Evolutionary conservation across 2,113 vertebrate species (phyloP).

Genomic region (Varanus komodoensis): DNA sequence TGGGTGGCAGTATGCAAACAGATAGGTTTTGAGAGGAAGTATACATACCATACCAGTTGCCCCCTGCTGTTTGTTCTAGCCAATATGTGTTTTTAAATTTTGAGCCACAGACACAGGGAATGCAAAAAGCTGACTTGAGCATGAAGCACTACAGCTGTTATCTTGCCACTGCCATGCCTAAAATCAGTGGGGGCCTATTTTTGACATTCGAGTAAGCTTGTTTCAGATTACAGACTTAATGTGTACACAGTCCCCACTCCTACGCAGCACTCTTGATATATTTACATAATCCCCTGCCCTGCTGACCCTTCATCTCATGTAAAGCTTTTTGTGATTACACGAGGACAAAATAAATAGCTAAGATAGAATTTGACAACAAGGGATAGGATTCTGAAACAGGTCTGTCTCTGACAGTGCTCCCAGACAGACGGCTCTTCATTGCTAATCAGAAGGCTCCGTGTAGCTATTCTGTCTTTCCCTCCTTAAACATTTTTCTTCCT

Average conservation of each 20-base stretch:
- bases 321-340: background rate
- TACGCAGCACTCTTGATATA: background rate
- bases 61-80: background rate
- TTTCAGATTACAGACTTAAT: background rate
- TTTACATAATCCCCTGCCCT: background rate
- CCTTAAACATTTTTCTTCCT: background rate
- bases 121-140: background rate
- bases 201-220: slow-evolving; percentile 5
- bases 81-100: background rate
- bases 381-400: background rate
- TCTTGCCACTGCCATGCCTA: background rate
- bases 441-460: background rate
- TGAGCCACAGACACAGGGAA: background rate
- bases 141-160: background rate
- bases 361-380: background rate
- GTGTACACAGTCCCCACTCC: background rate
- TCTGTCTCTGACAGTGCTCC: background rate
- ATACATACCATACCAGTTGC: background rate
- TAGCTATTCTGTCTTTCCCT: background rate
- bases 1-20: background rate
- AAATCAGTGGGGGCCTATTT: slow-evolving; percentile 19
- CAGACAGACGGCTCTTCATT: background rate
- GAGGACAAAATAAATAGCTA: background rate
- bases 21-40: background rate
- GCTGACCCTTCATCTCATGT: background rate